A percentile compares a stretch with the other conserved stretches of the same genome.
Conservation (phyloP, 2,113 vertebrate genomes). For the Eurystomus gularis region DNA sequence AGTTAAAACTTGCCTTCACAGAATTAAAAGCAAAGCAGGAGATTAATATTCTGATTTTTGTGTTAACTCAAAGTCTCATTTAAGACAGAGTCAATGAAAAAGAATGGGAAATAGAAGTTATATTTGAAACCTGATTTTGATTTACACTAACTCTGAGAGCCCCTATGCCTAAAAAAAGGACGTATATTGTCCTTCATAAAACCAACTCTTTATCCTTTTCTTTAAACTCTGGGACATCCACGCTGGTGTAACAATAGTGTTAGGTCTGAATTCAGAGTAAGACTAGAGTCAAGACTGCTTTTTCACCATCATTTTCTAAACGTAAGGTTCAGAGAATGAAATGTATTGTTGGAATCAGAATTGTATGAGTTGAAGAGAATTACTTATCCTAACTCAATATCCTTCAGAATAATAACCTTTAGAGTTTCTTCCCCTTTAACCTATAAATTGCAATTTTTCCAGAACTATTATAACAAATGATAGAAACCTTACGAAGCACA, state of each 20-base stretch:
- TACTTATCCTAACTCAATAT: not conserved
- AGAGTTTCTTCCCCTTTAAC: not conserved
- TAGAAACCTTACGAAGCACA: not conserved
- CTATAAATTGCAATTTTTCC: not conserved
- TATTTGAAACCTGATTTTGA: not conserved
- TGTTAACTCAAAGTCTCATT: not conserved
- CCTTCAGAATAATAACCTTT: not conserved
- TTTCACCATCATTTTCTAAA: not conserved
- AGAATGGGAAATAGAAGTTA: not conserved
- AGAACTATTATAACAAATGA: not conserved
- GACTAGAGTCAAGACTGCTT: not conserved
- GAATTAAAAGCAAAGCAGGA: not conserved
- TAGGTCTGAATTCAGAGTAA: not conserved
- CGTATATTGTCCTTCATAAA: not conserved
- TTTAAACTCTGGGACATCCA: not conserved
- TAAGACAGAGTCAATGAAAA: not conserved
- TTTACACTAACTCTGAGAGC: not conserved
- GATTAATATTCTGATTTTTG: not conserved
- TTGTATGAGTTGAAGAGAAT: not conserved
- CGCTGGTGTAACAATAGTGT: not conserved
- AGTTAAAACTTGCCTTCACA: not conserved
- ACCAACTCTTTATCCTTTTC: not conserved
- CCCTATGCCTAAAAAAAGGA: not conserved
- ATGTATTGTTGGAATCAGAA: not conserved
- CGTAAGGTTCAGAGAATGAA: rapidly evolving